These are phyloP conservation scores for Thymelicus sylvestris DNA, from an alignment of 2,888 invertebrate genomes.

Conservation along the genomic window DNA sequence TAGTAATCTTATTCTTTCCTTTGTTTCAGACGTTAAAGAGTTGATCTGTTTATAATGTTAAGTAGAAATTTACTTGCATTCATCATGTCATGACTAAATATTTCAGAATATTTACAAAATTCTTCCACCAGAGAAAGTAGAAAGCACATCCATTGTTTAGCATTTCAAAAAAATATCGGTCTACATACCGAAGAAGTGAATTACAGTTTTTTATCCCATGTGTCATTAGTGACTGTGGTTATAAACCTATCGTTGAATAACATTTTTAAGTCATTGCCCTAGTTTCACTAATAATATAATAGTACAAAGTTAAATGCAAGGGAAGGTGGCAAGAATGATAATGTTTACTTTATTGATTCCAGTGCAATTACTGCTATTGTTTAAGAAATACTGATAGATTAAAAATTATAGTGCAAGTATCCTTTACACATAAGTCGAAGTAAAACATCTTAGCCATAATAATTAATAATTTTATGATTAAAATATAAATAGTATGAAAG, in stretches of 20 bases:
- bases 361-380: slow-evolving; percentile 21
- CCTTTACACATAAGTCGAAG: slow-evolving; percentile 4
- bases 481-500: no score
- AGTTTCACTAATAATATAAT: slow-evolving; percentile 15
- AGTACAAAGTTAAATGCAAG: slow-evolving; percentile 63
- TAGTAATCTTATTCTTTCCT: neutral
- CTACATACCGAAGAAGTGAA: no score
- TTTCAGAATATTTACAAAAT: no score
- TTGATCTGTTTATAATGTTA: no score
- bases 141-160: no score
- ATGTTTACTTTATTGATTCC: slow-evolving; percentile 4
- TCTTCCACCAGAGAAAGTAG: no score
- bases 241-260: neutral
- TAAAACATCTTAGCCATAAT: neutral
- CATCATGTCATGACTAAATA: no score
- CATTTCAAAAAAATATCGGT: no score
- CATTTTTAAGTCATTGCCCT: slow-evolving; percentile 1
- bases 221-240: neutral
- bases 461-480: neutral
- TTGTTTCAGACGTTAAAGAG: no score
- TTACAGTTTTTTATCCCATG: neutral
- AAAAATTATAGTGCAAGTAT: neutral
- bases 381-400: slow-evolving; percentile 20
- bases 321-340: slow-evolving; percentile 66
- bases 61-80: no score